Evolutionary conservation across 2,113 vertebrate genomes (phyloP), one percentile per base, ranked within the genome.

Genomic region (Syrrhaptes paradoxus): DNA sequence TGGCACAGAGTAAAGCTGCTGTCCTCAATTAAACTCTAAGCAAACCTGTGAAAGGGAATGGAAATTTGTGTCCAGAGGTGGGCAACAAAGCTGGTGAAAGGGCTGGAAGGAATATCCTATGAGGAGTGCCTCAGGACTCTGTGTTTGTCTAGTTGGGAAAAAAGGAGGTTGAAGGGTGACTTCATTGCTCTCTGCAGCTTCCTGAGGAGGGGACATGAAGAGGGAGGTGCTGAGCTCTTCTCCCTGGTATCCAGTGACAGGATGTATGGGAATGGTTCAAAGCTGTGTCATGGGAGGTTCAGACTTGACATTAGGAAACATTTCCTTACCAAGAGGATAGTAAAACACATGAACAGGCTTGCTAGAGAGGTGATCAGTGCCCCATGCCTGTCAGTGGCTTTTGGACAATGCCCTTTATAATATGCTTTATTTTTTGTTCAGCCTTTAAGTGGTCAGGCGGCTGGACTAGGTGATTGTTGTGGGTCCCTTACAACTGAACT

Each of bases 281-380:
- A 72, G 13, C 6, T 41, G 8, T 3, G 1, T 3, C 6, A 48
- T 41, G 41, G 41, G 28, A 67, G 41, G 17, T n/a, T 59, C 7
- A 54, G 48, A 58, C 31, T 72, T 3, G 49, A 24, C 17, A 17
- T 36, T 29, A 78, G 32, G 48, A 86, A 36, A 1, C 12, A 54
- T 58, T 82, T 43, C 11, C 86, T 57, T 57, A 67, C n/a, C 5
- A 8, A 82, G 24, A 49, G 31, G 5, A 3, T 78, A 2, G 66
- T 34, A 19, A 87, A 36, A 61, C 51, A 45, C 17, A 22, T 49
- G 31, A 71, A 36, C 6, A 62, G 38, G 9, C 10, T 71, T 70
- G n/a, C n/a, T n/a, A 29, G 24, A 55, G n/a, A 71, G 12, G 10
- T n/a, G 32, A 5, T 48, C 0, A 0, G 13, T 38, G 38, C 9